Evolutionary conservation across 2,888 invertebrate species (phyloP), one percentile per base, ranked within the genome.

Genomic region (Diploptera punctata): DNA sequence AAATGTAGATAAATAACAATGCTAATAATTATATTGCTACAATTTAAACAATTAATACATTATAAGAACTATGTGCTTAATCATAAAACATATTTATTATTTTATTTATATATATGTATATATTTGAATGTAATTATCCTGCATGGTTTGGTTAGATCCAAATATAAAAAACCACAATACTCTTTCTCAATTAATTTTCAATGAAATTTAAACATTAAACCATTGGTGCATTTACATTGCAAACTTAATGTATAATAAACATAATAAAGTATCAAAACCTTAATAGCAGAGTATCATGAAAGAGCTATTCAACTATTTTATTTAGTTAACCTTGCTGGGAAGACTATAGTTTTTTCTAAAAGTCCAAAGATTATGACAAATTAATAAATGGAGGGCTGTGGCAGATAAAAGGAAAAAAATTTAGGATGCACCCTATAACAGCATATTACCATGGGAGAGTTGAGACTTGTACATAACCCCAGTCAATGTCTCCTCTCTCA

Each of bases 11-110:
- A 49, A 62, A 65, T 65, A 70, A 70, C 70, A 73, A 72, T 73
- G 21, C 38, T 70, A 70, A 69, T 68, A 62, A 72, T 67, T 68
- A 69, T 74, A 69, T 71, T 74, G 74, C 74, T 73, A 71, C 54
- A 60, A 52, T 71, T 74, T 73, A 70, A 74, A 73, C 74, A 74
- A 74, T 70, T 60, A 47, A 71, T 73, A 70, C 60, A 67, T 62
- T 57, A 72, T 70, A 67, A 49, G 69, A 72, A 68, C 68, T 70
- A 73, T 68, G 44, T 70, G 49, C 68, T 61, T 70, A 70, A 61
- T 52, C 26, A 71, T 54, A 73, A 67, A 62, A 57, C 61, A 70
- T 70, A 70, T 57, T 60, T 61, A 60, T 29, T 57, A 57, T 57
- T 29, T 57, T 29, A 57, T 29, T 7, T 33, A 21, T 68, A 33